Conservation (phyloP, 2,797 vertebrate species). For the Gila robusta region DNA sequence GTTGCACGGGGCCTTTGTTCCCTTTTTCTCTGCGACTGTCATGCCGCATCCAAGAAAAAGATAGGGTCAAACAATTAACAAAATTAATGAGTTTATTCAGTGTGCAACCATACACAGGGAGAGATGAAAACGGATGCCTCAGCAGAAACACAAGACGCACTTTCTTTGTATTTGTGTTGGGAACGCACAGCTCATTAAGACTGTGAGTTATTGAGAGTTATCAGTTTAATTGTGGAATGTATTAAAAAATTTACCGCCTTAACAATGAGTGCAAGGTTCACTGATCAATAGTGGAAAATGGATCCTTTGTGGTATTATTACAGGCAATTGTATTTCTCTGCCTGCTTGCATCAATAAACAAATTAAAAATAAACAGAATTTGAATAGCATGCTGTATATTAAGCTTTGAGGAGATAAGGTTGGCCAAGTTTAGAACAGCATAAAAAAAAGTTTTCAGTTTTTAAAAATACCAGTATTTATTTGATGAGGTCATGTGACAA, state of each 20-base stretch:
- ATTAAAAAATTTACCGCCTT: slow-evolving; percentile 52
- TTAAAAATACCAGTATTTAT: not conserved
- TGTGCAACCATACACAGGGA: slow-evolving; percentile 73
- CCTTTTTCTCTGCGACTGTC: slow-evolving; percentile 63
- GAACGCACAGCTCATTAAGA: slow-evolving; percentile 61
- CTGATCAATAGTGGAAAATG: slow-evolving; percentile 57
- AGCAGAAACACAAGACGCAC: slow-evolving; percentile 47
- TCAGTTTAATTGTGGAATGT: slow-evolving; percentile 63
- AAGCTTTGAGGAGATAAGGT: slow-evolving; percentile 34
- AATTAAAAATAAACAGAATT: slow-evolving; percentile 53
- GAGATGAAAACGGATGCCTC: slow-evolving; percentile 60
- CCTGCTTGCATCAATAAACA: slow-evolving; percentile 54
- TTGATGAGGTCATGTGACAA: not conserved
- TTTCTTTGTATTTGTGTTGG: slow-evolving; percentile 57
- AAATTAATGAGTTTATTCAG: slow-evolving; percentile 85
- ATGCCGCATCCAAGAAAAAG: slow-evolving; percentile 67
- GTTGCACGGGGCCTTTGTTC: slow-evolving; percentile 67
- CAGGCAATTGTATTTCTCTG: slow-evolving; percentile 56
- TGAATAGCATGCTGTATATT: slow-evolving; percentile 38
- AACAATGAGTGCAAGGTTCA: slow-evolving; percentile 54
- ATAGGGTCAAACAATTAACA: slow-evolving; percentile 84
- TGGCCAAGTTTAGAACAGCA: slow-evolving; percentile 5
- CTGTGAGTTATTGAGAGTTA: slow-evolving; percentile 57
- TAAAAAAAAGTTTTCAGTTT: not conserved
- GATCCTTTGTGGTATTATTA: slow-evolving; percentile 50